Evolutionary conservation across 2,797 vertebrate genomes (phyloP).

Genomic region (Myoxocephalus aenaeus): DNA sequence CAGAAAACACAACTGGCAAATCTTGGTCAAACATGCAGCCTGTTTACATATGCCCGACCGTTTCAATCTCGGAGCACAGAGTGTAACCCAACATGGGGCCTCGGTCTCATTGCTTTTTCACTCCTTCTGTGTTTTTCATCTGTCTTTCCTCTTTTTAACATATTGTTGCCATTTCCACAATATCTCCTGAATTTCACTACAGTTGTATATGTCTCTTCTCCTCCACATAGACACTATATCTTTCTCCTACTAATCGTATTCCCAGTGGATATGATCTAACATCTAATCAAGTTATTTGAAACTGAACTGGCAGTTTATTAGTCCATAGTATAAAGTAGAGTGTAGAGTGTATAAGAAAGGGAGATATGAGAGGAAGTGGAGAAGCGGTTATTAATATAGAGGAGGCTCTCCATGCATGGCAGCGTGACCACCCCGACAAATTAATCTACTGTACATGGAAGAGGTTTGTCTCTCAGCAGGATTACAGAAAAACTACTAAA

Average conservation of each 20-base stretch:
- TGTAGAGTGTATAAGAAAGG: not conserved
- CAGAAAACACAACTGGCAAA: conserved; percentile 75
- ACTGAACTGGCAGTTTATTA: conserved; percentile 13
- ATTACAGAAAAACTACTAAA: no score
- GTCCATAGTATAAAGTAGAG: conserved; percentile 21
- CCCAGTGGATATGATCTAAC: not conserved
- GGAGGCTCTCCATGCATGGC: conserved; percentile 26
- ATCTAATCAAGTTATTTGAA: conserved; percentile 38
- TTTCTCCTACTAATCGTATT: not conserved
- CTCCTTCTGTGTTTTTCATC: conserved; percentile 44
- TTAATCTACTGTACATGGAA: conserved; percentile 19
- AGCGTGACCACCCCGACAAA: conserved; percentile 2
- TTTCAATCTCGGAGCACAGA: conserved; percentile 79
- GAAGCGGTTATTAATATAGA: conserved; percentile 25
- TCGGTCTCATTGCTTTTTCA: conserved; percentile 64
- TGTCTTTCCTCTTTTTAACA: conserved; percentile 19
- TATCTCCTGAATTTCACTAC: conserved; percentile 2
- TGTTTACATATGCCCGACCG: conserved; percentile 80
- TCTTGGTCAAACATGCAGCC: conserved; percentile 77
- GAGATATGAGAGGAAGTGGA: conserved; percentile 22
- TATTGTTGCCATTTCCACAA: conserved; percentile 5
- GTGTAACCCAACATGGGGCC: conserved; percentile 76
- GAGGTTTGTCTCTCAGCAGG: not conserved
- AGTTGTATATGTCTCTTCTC: not conserved
- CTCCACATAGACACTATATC: conserved; percentile 1